A percentile compares a stretch with the other conserved stretches of the same genome.
Conservation (phyloP, 2,888 invertebrate genomes). For the Platycnemis pennipes region DNA sequence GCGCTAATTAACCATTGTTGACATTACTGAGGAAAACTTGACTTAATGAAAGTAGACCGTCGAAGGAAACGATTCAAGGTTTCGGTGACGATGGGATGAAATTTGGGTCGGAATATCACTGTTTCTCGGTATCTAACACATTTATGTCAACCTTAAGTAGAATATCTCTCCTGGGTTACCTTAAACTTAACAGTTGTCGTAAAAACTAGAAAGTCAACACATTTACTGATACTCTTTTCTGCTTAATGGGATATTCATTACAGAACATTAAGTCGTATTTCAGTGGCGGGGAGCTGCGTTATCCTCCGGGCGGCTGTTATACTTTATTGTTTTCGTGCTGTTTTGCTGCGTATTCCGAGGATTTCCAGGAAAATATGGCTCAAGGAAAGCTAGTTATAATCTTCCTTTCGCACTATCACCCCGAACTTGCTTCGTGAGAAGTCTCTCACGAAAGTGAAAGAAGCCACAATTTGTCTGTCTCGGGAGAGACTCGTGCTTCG, state of each 20-base stretch:
- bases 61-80: too few relatives aligned
- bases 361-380: constrained; percentile 15
- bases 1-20: too few relatives aligned
- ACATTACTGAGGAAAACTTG: too few relatives aligned
- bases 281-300: background rate
- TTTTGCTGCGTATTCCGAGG: background rate
- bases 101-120: too few relatives aligned
- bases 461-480: background rate
- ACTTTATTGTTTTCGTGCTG: background rate
- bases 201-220: background rate
- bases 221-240: background rate
- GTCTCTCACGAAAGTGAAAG: background rate
- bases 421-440: background rate
- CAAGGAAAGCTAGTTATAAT: constrained; percentile 20
- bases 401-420: constrained; percentile 36
- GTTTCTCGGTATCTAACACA: background rate
- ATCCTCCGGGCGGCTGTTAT: background rate
- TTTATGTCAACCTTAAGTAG: background rate
- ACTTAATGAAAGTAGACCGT: too few relatives aligned
- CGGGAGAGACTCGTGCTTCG: background rate
- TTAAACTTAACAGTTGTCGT: background rate
- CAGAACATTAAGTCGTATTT: background rate
- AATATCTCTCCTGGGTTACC: background rate
- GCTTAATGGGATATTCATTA: background rate
- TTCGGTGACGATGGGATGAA: too few relatives aligned